phyloP scores from a whole-genome alignment of 2,113 vertebrate species.

The Chaetodon trifascialis region DNA sequence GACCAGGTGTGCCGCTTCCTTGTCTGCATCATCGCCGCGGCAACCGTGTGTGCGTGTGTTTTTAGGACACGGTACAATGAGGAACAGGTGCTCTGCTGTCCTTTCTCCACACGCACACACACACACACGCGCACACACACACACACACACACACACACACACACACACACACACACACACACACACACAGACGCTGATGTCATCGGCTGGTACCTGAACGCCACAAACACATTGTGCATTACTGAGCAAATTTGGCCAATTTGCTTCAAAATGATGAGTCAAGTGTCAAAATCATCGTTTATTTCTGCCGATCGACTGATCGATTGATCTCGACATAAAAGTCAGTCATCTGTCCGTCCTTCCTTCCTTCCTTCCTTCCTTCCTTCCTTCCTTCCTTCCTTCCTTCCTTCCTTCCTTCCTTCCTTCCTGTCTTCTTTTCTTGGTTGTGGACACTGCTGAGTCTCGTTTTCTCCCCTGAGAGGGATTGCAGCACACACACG shows the following conservation, averaged over 20 bases:
- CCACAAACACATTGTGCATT: not conserved
- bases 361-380: too few relatives aligned
- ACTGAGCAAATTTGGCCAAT: too few relatives aligned
- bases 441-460: not conserved
- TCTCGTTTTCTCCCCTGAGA: constrained; percentile 33
- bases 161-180: constrained; percentile 3
- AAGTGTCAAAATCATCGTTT: too few relatives aligned
- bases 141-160: constrained; percentile 18
- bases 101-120: not conserved
- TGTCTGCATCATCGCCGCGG: constrained; percentile 3
- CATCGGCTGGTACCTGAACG: constrained; percentile 18
- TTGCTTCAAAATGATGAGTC: too few relatives aligned
- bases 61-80: not conserved
- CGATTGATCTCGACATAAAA: too few relatives aligned
- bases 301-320: too few relatives aligned
- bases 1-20: not conserved
- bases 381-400: not conserved
- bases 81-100: constrained; percentile 36
- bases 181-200: constrained; percentile 20
- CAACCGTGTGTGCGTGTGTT: constrained; percentile 4
- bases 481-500: not conserved
- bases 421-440: not conserved
- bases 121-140: constrained; percentile 15
- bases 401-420: too few relatives aligned
- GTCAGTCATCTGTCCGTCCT: too few relatives aligned